phyloP scores from a whole-genome alignment of 2,888 invertebrate species.

The Nephrotoma guestfalica region DNA sequence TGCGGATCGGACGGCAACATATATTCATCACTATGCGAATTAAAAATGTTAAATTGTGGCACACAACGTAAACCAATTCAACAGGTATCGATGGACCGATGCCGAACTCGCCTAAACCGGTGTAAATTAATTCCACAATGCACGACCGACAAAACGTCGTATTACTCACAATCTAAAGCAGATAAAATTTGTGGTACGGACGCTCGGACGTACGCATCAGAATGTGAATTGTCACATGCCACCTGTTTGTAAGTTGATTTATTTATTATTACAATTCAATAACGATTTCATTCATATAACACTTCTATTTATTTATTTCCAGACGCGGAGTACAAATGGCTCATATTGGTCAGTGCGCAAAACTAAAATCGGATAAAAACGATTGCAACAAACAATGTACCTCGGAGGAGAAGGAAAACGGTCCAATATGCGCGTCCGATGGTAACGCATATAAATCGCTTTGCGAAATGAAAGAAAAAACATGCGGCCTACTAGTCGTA shows the following conservation, averaged over 20 bases:
- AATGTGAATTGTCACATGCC: conserved; percentile 68
- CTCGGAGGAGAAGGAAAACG: conserved; percentile 39
- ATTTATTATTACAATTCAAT: background rate
- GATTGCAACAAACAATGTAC: conserved; percentile 41
- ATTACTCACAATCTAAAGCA: conserved; percentile 39
- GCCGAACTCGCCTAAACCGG: conserved; percentile 54
- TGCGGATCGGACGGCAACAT: conserved; percentile 84
- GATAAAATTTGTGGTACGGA: conserved; percentile 86
- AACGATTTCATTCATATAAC: too few relatives aligned
- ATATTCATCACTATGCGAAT: conserved; percentile 77
- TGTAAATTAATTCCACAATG: conserved; percentile 61
- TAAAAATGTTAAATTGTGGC: conserved; percentile 82
- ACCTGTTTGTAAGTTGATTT: conserved; percentile 59
- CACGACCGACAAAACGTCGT: conserved; percentile 29
- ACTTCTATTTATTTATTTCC: conserved; percentile 16
- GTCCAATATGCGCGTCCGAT: conserved; percentile 80
- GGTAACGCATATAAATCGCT: conserved; percentile 78
- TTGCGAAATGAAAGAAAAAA: conserved; percentile 68
- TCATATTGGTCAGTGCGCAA: conserved; percentile 75
- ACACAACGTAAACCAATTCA: conserved; percentile 30
- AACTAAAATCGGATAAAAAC: conserved; percentile 49
- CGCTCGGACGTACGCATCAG: conserved; percentile 68
- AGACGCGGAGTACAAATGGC: conserved; percentile 76
- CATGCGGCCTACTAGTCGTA: conserved; percentile 78
- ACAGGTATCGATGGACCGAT: conserved; percentile 53